These are phyloP conservation scores for Caenorhabditis latens DNA, from an alignment of 1,140 invertebrate genomes.

Conservation along the genomic window DNA sequence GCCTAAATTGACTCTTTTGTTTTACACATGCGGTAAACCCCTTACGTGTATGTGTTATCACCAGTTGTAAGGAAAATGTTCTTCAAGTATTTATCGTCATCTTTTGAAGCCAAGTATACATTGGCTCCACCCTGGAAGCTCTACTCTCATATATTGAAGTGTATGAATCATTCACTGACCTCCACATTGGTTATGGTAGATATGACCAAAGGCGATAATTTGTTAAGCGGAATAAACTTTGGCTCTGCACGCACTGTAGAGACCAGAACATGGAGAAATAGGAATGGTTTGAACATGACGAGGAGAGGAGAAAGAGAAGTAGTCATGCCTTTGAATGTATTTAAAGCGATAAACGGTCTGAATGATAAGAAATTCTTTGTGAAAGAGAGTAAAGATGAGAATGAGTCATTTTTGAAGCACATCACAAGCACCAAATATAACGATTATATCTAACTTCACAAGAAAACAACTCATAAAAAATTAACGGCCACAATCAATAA, in stretches of 20 bases:
- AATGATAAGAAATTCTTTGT: too few species aligned
- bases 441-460: neutral
- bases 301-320: too few species aligned
- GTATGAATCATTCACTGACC: neutral
- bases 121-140: neutral
- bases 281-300: too few species aligned
- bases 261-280: too few species aligned
- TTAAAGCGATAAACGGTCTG: too few species aligned
- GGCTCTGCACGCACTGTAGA: too few species aligned
- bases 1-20: too few species aligned
- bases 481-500: neutral
- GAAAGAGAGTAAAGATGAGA: too few species aligned
- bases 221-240: too few species aligned
- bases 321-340: too few species aligned
- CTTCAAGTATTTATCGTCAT: constrained; percentile 3
- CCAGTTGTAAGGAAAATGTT: neutral
- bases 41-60: neutral
- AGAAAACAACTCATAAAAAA: neutral
- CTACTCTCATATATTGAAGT: too few species aligned
- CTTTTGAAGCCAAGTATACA: neutral
- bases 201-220: neutral
- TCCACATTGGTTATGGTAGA: neutral
- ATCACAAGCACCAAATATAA: neutral
- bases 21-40: neutral
- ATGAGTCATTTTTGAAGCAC: too few species aligned